A percentile compares a stretch with the other conserved stretches of the same genome.
phyloP scores from a whole-genome alignment of 30 jellyfish, hydroid and myxozoan genomes.

The Pelagia noctiluca region DNA sequence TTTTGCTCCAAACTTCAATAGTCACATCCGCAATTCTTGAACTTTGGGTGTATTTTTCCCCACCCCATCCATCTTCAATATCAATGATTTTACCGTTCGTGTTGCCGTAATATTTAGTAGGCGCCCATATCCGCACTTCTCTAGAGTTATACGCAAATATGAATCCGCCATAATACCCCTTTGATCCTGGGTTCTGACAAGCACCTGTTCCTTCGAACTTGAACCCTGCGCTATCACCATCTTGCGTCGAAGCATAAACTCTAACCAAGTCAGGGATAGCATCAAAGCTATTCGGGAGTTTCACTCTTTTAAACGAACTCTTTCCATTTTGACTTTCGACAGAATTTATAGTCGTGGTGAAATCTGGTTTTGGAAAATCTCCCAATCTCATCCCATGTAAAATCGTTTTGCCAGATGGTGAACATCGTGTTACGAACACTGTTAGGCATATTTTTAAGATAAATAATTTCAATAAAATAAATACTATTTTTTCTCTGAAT shows the following conservation, averaged over 20 bases:
- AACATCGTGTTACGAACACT: neutral
- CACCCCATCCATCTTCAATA: conserved; percentile 99
- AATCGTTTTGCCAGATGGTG: neutral
- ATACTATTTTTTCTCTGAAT: too few relatives aligned
- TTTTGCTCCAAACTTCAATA: conserved; percentile 85
- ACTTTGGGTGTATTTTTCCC: conserved; percentile 86
- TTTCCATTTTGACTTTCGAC: conserved; percentile 54
- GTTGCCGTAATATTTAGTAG: conserved; percentile 70
- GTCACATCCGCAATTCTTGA: conserved; percentile 87
- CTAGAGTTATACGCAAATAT: conserved; percentile 84
- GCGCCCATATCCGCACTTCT: conserved; percentile 92
- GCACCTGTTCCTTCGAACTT: conserved; percentile 95
- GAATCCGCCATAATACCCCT: conserved; percentile 88
- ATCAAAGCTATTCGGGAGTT: conserved; percentile 61
- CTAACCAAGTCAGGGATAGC: conserved; percentile 84
- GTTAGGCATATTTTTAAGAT: neutral
- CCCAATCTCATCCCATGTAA: conserved; percentile 83
- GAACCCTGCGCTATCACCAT: conserved; percentile 92
- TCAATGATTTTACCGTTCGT: conserved; percentile 79
- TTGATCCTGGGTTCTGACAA: conserved; percentile 91
- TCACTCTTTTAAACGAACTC: conserved; percentile 63
- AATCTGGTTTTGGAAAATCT: conserved; percentile 94
- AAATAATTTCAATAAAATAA: neutral
- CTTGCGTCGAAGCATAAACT: conserved; percentile 81
- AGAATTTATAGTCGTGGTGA: conserved; percentile 42